Conservation (phyloP, 2,888 invertebrate genomes). For the Dasypogon diadema region DNA sequence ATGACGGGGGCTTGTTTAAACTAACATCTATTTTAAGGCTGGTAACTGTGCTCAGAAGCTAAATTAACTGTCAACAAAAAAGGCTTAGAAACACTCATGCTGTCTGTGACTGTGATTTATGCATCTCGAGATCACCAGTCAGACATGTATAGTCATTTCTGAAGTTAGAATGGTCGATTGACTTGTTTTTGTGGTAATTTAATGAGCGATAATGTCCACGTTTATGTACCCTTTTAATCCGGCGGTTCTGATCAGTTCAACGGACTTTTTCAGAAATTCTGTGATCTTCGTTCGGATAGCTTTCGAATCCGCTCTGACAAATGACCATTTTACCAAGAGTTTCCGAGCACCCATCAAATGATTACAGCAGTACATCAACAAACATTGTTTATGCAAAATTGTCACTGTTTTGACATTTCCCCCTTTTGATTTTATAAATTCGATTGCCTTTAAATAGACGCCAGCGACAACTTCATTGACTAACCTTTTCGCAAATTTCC, state of each 20-base stretch:
- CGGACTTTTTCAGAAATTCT: too few species aligned
- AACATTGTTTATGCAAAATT: too few species aligned
- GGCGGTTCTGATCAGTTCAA: too few species aligned
- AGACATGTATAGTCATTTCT: conserved; percentile 15
- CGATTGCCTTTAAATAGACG: not conserved
- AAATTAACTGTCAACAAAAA: conserved; percentile 25
- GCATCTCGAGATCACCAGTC: not conserved
- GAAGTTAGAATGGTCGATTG: not conserved
- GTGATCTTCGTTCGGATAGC: too few species aligned
- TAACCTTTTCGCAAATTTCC: not conserved
- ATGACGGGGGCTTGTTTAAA: not conserved
- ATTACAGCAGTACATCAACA: too few species aligned
- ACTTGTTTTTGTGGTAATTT: not conserved
- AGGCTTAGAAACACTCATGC: conserved; percentile 17
- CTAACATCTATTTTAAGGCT: not conserved
- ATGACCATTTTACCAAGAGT: too few species aligned
- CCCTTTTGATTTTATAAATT: not conserved
- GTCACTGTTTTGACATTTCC: not conserved
- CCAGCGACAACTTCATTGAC: not conserved
- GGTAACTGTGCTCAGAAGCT: not conserved
- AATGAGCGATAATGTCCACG: too few species aligned
- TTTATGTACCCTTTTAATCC: too few species aligned
- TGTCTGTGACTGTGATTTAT: conserved; percentile 40
- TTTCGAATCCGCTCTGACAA: too few species aligned
- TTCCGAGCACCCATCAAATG: too few species aligned